Percentiles rank a stretch among this genome's conserved stretches.
Conservation (phyloP, 2,797 vertebrate species). For the Morelia viridis region DNA sequence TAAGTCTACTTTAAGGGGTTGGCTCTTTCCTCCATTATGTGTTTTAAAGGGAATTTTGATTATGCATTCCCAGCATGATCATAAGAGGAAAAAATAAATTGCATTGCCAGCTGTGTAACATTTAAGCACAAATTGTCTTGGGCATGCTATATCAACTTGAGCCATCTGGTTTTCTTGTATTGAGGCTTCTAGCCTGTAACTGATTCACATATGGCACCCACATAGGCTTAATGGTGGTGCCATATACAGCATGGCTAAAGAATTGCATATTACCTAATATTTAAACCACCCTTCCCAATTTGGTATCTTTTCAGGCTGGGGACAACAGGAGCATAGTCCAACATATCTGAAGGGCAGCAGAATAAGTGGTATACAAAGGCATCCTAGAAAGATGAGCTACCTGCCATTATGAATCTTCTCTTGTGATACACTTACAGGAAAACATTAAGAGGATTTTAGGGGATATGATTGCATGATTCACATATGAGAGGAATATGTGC, state of each 20-base stretch:
- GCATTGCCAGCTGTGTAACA: constrained; percentile 53
- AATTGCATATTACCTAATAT: background rate
- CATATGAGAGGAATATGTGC: background rate
- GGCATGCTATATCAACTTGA: constrained; percentile 37
- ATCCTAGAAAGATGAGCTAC: background rate
- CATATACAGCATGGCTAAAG: constrained; percentile 36
- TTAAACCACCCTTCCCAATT: background rate
- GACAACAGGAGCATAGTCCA: background rate
- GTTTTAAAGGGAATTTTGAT: constrained; percentile 33
- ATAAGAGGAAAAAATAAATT: constrained; percentile 1
- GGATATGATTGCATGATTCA: background rate
- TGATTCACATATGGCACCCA: constrained; percentile 50
- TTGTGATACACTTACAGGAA: background rate
- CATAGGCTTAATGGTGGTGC: constrained; percentile 45
- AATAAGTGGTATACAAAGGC: background rate
- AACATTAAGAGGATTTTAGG: background rate
- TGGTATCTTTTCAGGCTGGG: background rate
- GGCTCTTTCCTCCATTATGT: constrained; percentile 27
- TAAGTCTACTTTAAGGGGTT: constrained; percentile 11
- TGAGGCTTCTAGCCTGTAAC: constrained; percentile 49
- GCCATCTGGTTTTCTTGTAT: constrained; percentile 49
- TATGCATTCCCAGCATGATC: constrained; percentile 27
- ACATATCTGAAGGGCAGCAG: background rate
- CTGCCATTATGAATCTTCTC: background rate
- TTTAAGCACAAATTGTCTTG: constrained; percentile 4